Evolutionary conservation across 2,888 invertebrate species (phyloP).

Genomic region (Philonicus albiceps): DNA sequence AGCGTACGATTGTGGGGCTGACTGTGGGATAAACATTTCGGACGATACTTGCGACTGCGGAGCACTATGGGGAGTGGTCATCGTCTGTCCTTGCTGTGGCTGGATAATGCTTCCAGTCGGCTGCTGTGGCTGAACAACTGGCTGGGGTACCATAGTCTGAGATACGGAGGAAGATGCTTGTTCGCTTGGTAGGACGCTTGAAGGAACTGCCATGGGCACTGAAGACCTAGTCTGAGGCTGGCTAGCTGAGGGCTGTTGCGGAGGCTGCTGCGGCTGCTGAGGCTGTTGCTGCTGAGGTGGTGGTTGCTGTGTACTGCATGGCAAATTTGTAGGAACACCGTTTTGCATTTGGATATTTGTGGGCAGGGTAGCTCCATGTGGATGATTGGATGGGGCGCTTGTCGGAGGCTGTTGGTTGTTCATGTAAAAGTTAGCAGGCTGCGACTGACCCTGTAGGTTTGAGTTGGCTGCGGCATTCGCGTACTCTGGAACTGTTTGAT

Average conservation of each 20-base stretch:
- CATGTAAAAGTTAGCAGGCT: constrained; percentile 48
- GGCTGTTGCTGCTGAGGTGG: constrained; percentile 50
- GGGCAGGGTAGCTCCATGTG: constrained; percentile 55
- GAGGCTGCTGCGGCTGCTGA: constrained; percentile 51
- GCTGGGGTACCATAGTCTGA: constrained; percentile 4
- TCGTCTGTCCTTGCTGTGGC: background rate
- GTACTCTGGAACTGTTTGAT: constrained; percentile 54
- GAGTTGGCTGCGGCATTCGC: constrained; percentile 55
- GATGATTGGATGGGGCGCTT: constrained; percentile 52
- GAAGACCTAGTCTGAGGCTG: background rate
- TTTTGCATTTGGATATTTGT: constrained; percentile 55
- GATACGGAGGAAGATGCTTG: background rate
- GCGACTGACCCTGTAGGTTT: constrained; percentile 52
- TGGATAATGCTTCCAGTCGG: background rate
- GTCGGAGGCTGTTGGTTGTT: constrained; percentile 46
- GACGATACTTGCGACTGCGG: constrained; percentile 33
- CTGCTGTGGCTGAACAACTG: background rate
- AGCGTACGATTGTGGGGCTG: constrained; percentile 39
- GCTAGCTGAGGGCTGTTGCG: constrained; percentile 11
- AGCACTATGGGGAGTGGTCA: constrained; percentile 16
- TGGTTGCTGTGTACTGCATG: constrained; percentile 1
- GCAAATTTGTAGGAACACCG: constrained; percentile 49
- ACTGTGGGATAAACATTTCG: constrained; percentile 1
- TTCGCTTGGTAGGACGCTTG: background rate
- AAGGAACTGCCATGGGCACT: background rate